Conservation (phyloP, 2,888 invertebrate species). For the Eilema caniola region DNA sequence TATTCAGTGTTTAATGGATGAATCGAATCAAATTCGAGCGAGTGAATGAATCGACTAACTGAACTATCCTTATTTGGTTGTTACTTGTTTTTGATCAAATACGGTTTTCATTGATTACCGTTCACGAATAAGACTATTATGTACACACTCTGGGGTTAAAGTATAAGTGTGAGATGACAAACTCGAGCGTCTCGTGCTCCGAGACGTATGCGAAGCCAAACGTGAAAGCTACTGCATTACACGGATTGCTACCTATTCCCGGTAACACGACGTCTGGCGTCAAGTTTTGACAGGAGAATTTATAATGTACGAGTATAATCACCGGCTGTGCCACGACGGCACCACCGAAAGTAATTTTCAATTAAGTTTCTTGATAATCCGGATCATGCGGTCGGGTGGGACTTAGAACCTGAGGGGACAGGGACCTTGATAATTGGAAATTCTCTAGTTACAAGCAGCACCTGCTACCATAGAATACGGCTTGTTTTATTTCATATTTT, state of each 20-base stretch:
- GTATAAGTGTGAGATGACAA: constrained; percentile 36
- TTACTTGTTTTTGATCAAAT: constrained; percentile 60
- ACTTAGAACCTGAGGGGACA: constrained; percentile 72
- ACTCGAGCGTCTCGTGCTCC: constrained; percentile 42
- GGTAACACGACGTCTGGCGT: constrained; percentile 57
- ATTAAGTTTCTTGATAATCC: constrained; percentile 84
- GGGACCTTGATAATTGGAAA: constrained; percentile 76
- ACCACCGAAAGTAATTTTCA: constrained; percentile 82
- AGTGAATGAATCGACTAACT: constrained; percentile 71
- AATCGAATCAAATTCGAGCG: constrained; percentile 70
- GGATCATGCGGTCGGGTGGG: constrained; percentile 68
- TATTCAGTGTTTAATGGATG: constrained; percentile 73
- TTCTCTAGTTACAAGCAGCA: constrained; percentile 73
- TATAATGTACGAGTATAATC: constrained; percentile 65
- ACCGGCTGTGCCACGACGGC: constrained; percentile 64
- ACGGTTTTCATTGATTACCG: constrained; percentile 68
- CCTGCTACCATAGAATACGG: constrained; percentile 56
- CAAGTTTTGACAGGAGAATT: constrained; percentile 72
- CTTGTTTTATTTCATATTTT: constrained; percentile 35
- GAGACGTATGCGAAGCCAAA: constrained; percentile 43
- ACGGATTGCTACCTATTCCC: constrained; percentile 66
- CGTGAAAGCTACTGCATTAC: constrained; percentile 72
- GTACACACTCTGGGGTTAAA: constrained; percentile 36
- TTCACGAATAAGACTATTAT: constrained; percentile 58
- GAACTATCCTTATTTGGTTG: constrained; percentile 66